A percentile compares a stretch with the other conserved stretches of the same genome.
phyloP scores from a whole-genome alignment of 2,113 vertebrate species.

The Chloroceryle aenea region DNA sequence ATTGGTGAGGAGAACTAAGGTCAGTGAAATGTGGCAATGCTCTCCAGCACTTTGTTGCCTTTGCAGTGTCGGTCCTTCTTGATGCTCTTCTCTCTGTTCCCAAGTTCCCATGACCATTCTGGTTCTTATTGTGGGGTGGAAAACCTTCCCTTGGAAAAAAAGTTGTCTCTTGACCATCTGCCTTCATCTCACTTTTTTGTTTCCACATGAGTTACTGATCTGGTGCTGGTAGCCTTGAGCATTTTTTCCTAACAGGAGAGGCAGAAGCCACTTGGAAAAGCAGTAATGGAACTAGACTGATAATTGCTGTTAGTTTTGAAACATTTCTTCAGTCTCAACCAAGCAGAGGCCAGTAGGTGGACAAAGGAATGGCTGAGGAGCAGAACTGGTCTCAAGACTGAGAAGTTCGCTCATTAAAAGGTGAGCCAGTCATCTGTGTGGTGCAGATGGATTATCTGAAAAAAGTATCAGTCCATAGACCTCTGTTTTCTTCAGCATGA shows the following conservation, averaged over 20 bases:
- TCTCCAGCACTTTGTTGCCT: neutral
- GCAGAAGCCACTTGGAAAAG: constrained; percentile 26
- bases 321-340: neutral
- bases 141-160: constrained; percentile 3
- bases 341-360: neutral
- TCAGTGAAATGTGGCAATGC: neutral
- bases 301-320: neutral
- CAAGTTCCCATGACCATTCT: neutral
- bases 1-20: neutral
- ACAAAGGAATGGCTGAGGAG: neutral
- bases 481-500: neutral
- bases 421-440: neutral
- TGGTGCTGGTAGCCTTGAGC: constrained; percentile 32
- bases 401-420: neutral
- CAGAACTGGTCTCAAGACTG: neutral
- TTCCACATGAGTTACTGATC: constrained; percentile 27
- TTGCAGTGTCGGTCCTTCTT: neutral
- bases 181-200: constrained; percentile 6
- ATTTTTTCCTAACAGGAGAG: constrained; percentile 25
- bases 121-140: neutral
- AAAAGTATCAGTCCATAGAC: neutral
- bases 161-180: neutral
- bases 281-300: constrained; percentile 22
- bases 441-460: neutral
- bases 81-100: neutral